Evolutionary conservation across 2,797 vertebrate genomes (phyloP).

Genomic region (Manis crassicaudata): DNA sequence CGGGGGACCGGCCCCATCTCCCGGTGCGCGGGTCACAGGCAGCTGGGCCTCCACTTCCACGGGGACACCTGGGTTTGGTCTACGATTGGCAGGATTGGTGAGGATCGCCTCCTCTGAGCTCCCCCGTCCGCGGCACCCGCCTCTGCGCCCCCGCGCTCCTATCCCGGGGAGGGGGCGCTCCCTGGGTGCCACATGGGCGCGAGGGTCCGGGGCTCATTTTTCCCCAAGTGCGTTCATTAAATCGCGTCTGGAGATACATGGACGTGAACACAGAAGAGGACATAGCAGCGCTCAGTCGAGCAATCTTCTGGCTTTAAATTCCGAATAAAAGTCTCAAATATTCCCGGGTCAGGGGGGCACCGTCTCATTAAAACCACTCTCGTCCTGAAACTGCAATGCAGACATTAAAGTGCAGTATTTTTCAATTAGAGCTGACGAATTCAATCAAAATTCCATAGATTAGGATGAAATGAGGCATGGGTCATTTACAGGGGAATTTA

Average conservation of each 20-base stretch:
- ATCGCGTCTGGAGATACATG: conserved; percentile 68
- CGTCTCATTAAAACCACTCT: conserved; percentile 92
- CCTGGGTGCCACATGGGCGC: not conserved
- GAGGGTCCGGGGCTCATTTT: not conserved
- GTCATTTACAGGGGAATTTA: conserved; percentile 99
- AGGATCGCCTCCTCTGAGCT: not conserved
- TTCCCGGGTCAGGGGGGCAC: conserved; percentile 92
- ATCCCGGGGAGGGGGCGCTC: not conserved
- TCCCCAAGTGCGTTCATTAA: conserved; percentile 55
- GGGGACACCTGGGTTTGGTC: conserved; percentile 35
- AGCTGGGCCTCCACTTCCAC: not conserved
- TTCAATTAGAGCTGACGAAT: conserved; percentile 99
- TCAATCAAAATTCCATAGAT: conserved; percentile 99
- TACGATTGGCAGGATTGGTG: not conserved
- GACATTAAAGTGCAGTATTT: conserved; percentile 99
- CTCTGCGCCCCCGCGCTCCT: rapidly evolving
- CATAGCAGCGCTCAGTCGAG: conserved; percentile 65
- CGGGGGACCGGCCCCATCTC: not conserved
- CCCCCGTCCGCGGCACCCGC: rapidly evolving
- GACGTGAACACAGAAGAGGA: conserved; percentile 12
- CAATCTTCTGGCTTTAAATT: conserved; percentile 76
- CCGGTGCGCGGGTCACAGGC: not conserved
- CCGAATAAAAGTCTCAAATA: conserved; percentile 84
- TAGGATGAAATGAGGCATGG: conserved; percentile 99
- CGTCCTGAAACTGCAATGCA: conserved; percentile 92